phyloP scores from a whole-genome alignment of 2,113 vertebrate genomes.

The Vimba vimba region DNA sequence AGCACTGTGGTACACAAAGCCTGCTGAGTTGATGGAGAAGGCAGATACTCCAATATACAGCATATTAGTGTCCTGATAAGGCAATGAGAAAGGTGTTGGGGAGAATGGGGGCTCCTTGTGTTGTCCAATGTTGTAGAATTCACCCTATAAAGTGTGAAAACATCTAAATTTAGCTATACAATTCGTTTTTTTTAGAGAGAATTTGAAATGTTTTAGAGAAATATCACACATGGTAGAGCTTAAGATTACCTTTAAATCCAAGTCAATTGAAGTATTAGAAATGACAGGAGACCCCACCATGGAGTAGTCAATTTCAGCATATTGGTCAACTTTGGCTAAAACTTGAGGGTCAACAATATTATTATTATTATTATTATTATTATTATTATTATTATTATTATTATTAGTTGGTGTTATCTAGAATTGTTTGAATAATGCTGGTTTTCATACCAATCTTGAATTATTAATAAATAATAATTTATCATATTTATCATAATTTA shows the following conservation, averaged over 20 bases:
- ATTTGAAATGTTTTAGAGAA: not conserved
- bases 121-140: constrained; percentile 77
- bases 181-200: no score
- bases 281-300: constrained; percentile 71
- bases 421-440: not conserved
- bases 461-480: not conserved
- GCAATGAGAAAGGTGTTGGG: constrained; percentile 64
- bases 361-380: no score
- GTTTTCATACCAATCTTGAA: not conserved
- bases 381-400: no score
- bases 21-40: constrained; percentile 74
- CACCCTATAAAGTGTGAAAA: constrained; percentile 65
- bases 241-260: constrained; percentile 72
- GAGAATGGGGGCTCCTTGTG: constrained; percentile 76
- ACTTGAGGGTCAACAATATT: constrained; percentile 61
- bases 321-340: constrained; percentile 73
- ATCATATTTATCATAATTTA: not conserved
- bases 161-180: not conserved
- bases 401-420: not conserved
- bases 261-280: constrained; percentile 63
- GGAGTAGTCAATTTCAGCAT: constrained; percentile 78
- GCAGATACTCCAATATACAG: constrained; percentile 74
- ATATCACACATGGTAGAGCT: not conserved
- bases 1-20: constrained; percentile 76
- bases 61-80: constrained; percentile 69